Evolutionary conservation across 2,888 invertebrate species (phyloP), one percentile per base, ranked within the genome.

Genomic region (Schrankia costaestrigalis): DNA sequence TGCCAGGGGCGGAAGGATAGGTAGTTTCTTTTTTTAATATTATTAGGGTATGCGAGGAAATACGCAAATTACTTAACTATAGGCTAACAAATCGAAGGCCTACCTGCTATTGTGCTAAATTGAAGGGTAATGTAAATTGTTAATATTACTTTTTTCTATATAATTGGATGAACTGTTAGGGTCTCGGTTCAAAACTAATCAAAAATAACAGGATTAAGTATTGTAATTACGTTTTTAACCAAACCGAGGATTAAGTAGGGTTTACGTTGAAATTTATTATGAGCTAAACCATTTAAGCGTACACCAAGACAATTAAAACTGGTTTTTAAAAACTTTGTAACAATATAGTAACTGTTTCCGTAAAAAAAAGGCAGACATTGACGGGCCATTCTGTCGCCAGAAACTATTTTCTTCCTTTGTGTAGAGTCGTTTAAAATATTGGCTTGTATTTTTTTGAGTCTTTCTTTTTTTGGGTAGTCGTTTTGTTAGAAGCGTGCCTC

Each of bases 1-100:
- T 74, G 71, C 71, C 67, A 71, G 72, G 77, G 79, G 80, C 84
- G 84, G 85, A 86, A 86, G 85, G 81, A 84, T 85, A 78, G 77
- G 71, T 70, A 73, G 75, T 71, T 72, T 70, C 57, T 77, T 80
- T 78, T 25, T 75, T 83, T 68, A 70, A 61, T 60, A 66, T 72
- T 78, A 76, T 78, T 71, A 65, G 68, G 65, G 69, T 62, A 70
- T 65, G 69, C 71, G 70, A 77, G 78, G 78, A 81, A 78, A 79
- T 74, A 71, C 70, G 71, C 73, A 78, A 77, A 78, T 74, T 74
- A 69, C 59, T 52, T 63, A 65, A 72, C 64, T 69, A 60, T 51
- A 51, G 55, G 41, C 44, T 47, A 50, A 50, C 56, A 65, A 60
- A 48, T 38, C 43, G 46, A 36, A 47, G 37, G 46, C 48, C 54